Evolutionary conservation across 2,797 vertebrate species (phyloP), one percentile per base, ranked within the genome.

Genomic region (Alexandromys oeconomus): DNA sequence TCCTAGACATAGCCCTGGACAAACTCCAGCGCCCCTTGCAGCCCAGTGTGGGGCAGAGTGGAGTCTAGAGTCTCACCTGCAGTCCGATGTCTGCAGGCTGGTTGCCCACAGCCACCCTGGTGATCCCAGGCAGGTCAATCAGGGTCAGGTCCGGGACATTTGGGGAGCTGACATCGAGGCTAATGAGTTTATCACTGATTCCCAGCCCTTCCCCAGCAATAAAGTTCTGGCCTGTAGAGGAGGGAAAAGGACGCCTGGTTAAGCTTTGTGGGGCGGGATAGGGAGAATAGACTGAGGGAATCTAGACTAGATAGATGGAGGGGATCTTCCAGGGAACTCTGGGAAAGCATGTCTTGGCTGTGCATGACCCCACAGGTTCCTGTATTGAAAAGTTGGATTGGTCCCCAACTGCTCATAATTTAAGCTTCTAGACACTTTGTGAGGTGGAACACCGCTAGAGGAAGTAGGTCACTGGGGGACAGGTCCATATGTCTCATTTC

Each of bases 111-210:
- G 99, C 98, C 85, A 99, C 99, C 89, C 99, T 98, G 93, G 99
- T 98, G 34, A 99, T 99, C 61, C 99, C 99, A 0, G 99, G 99
- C 37, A 99, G 98, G 97, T 99, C 99, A 31, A 99, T 99, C 65
- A 99, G 98, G 0, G 99, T 99, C 97, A 99, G 98, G 48, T 99
- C 99, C 0, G 99, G 99, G 71, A 99, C 99, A 0, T 99, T 93
- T 0, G 99, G 97, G n/a, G 99, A 99, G 27, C 63, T 92, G 37
- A 99, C 97, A 97, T 99, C 99, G 95, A 99, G 97, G 87, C 97
- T 99, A 97, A 99, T 99, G 51, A 99, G 98, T 10, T 99, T 98
- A 0, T 97, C 79, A 73, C 97, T 98, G 46, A 98, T 98, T 21
- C 78, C 76, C 13, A 43, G 1, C 3, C 79, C 92, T 3, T 3